phyloP scores from a whole-genome alignment of 1,140 invertebrate species.

The Hypothenemus hampei region DNA sequence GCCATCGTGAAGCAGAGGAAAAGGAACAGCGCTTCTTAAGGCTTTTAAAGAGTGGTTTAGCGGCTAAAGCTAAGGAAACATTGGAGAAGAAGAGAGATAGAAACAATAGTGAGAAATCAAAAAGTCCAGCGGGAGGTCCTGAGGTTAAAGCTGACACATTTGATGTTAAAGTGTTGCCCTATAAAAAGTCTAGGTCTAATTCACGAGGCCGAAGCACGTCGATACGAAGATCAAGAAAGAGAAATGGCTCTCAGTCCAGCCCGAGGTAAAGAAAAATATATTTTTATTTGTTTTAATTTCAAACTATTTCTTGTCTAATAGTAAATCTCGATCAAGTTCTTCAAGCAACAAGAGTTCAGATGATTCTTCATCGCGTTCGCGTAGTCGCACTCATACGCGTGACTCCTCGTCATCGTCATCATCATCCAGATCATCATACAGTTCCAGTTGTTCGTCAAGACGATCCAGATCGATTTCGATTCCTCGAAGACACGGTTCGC shows the following conservation, averaged over 20 bases:
- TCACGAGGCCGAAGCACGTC: too few species aligned
- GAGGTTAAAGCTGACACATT: slow-evolving; percentile 37
- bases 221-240: too few species aligned
- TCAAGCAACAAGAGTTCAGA: slow-evolving; percentile 42
- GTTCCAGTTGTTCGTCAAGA: slow-evolving; percentile 47
- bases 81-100: slow-evolving; percentile 49
- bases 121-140: slow-evolving; percentile 20
- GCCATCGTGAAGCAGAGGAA: too few species aligned
- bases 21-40: slow-evolving; percentile 59
- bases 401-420: too few species aligned
- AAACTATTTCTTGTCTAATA: too few species aligned
- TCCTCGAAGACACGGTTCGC: slow-evolving; percentile 79
- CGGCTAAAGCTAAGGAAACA: slow-evolving; percentile 57
- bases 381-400: slow-evolving; percentile 49
- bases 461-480: slow-evolving; percentile 79
- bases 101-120: slow-evolving; percentile 16
- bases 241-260: neutral
- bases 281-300: too few species aligned
- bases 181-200: too few species aligned
- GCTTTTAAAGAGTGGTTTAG: slow-evolving; percentile 56
- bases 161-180: slow-evolving; percentile 36
- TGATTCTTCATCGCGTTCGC: slow-evolving; percentile 48
- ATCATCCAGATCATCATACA: slow-evolving; percentile 47
- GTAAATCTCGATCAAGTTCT: slow-evolving; percentile 38
- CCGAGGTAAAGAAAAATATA: too few species aligned